Base-by-base conservation (phyloP, 2,113 vertebrate genomes). In the Delphinus delphis region DNA sequence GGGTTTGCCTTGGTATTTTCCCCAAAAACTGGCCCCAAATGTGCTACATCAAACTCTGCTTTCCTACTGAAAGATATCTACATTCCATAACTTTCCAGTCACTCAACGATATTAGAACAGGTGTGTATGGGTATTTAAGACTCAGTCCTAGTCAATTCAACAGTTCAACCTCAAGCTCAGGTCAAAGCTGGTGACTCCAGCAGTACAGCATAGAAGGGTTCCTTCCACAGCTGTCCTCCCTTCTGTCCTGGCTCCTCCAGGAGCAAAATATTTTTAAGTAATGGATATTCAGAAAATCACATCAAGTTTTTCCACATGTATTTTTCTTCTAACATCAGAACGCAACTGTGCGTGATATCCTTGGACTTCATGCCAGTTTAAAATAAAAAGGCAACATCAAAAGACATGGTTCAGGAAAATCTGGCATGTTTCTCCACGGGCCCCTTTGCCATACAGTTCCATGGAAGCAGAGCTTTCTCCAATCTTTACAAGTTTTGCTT, bases 251-350 rank as follows among this genome's bases (percentile, higher is more conserved):
- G 53, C 3, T 71, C 44, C 31, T 77, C 79, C 55, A 65, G 41
- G 36, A 80, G 23, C 9, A 65, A 93, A 84, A 62, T 77, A 77
- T 53, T 90, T 44, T 65, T 18, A 41, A 89, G 90, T 31, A 77
- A 38, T 47, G 15, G n/a, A 70, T 44, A 84, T 84, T 77, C 62
- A 84, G 41, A 77, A 93, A 92, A 83, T 70, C 82, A 80, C 63
- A 70, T 41, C 8, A 50, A 62, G 62, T n/a, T 84, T 88, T 79
- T n/a, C 68, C 47, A 60, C 23, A n/a, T 0, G 31, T 85, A 58
- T 58, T 85, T 96, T 96, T 85, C 55, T 79, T 80, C 65, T 80
- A 67, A 68, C 44, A 90, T 71, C 50, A 82, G 82, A 82, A 82
- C 8, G 6, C 14, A 15, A 74, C 60, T 36, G 60, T 25, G 28